Conservation (phyloP, 2,113 vertebrate genomes). For the Hippocampus barbouri region DNA sequence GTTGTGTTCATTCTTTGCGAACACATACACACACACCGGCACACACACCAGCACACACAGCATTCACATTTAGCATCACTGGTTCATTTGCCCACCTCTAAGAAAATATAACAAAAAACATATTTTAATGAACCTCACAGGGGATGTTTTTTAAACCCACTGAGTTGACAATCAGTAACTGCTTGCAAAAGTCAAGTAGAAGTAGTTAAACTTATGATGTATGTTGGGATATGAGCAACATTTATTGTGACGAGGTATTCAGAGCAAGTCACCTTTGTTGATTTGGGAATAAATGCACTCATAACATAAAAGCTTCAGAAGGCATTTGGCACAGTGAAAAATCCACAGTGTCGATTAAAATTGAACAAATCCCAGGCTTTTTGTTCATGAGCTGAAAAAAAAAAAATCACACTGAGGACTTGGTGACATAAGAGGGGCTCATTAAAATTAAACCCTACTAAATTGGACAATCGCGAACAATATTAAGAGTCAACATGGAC, state of each 20-base stretch:
- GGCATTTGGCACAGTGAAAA: not conserved
- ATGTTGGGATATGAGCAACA: not conserved
- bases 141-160: not conserved
- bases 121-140: not conserved
- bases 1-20: slow-evolving; percentile 64
- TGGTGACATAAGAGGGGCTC: slow-evolving; percentile 2
- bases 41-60: not conserved
- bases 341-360: slow-evolving; percentile 9
- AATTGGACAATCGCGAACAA: not conserved
- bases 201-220: not conserved
- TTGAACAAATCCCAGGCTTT: slow-evolving; percentile 2
- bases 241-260: slow-evolving; percentile 1
- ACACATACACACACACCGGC: slow-evolving; percentile 11
- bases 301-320: not conserved
- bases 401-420: slow-evolving; percentile 63
- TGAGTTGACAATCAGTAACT: not conserved
- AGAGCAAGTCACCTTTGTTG: slow-evolving; percentile 1
- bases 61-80: slow-evolving; percentile 66
- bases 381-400: slow-evolving; percentile 28
- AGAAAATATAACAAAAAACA: not conserved
- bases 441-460: not conserved
- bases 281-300: not conserved
- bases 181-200: not conserved
- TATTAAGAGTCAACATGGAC: not conserved
- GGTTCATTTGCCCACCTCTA: slow-evolving; percentile 1